phyloP scores from a whole-genome alignment of 2,797 vertebrate species.

The Alcedo atthis region DNA sequence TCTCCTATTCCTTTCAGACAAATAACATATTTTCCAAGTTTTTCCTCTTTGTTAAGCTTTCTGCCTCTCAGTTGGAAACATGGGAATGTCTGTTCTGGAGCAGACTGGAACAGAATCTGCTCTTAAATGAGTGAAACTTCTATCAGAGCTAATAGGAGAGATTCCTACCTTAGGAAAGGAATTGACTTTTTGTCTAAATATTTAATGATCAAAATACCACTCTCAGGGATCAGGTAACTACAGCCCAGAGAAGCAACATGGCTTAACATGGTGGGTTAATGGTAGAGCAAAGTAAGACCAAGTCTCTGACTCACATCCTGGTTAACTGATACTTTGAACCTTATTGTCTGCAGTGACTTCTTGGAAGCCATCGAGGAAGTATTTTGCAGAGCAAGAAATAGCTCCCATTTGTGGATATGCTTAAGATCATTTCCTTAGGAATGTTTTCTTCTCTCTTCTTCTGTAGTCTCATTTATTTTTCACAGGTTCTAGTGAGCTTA shows the following conservation, averaged over 20 bases:
- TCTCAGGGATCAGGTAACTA: background rate
- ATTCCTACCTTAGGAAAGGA: background rate
- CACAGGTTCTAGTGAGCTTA: background rate
- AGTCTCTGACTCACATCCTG: background rate
- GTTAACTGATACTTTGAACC: slow-evolving; percentile 29
- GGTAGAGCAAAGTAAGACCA: background rate
- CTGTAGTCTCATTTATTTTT: background rate
- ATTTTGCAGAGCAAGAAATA: slow-evolving; percentile 51
- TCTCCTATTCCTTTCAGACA: background rate
- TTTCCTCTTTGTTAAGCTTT: background rate
- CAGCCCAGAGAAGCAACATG: background rate
- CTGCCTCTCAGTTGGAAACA: background rate
- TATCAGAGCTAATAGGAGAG: background rate
- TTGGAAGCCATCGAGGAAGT: slow-evolving; percentile 45
- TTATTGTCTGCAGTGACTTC: slow-evolving; percentile 24
- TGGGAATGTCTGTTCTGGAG: background rate
- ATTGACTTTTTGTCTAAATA: background rate
- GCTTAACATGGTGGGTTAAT: background rate
- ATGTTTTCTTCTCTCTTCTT: slow-evolving; percentile 28
- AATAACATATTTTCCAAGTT: background rate
- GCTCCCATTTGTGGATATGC: background rate
- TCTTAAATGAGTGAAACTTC: background rate
- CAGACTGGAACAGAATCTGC: background rate
- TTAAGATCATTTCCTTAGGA: slow-evolving; percentile 31
- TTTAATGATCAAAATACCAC: background rate